A percentile compares a stretch with the other conserved stretches of the same genome.
phyloP scores from a whole-genome alignment of 2,113 vertebrate species.

The Corydoras sp. region DNA sequence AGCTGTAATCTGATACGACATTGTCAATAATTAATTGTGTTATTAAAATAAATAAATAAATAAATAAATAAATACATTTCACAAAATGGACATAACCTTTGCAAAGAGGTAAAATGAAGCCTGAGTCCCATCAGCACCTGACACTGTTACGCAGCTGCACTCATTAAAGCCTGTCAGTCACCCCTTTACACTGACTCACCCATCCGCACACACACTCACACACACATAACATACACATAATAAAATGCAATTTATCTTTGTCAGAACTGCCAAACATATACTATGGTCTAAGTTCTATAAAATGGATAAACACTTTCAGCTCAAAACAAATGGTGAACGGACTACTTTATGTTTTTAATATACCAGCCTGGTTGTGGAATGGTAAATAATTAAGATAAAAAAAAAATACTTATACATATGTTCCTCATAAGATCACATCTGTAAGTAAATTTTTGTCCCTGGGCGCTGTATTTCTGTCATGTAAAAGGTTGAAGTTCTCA shows the following conservation, averaged over 20 bases:
- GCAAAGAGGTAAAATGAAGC: conserved; percentile 55
- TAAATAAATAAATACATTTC: too few species aligned
- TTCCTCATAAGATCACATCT: too few species aligned
- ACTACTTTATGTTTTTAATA: conserved; percentile 9
- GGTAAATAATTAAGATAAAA: neutral
- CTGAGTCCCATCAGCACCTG: conserved; percentile 64
- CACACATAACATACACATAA: conserved; percentile 40
- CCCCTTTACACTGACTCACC: neutral
- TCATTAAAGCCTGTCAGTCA: conserved; percentile 68
- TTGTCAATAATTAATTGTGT: conserved; percentile 47
- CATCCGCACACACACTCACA: conserved; percentile 31
- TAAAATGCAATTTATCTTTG: conserved; percentile 61
- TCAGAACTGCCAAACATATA: conserved; percentile 54
- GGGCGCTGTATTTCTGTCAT: too few species aligned
- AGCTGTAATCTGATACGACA: conserved; percentile 34
- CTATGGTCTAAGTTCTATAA: conserved; percentile 50
- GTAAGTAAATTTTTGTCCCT: too few species aligned
- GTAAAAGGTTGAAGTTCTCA: neutral
- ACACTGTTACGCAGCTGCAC: conserved; percentile 57
- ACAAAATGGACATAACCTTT: conserved; percentile 60
- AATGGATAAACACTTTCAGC: conserved; percentile 38
- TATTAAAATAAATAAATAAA: conserved; percentile 48
- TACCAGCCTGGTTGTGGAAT: neutral
- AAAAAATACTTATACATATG: neutral
- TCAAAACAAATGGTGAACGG: conserved; percentile 39